Conservation (phyloP, 1,140 invertebrate species). For the Saccostrea echinata region DNA sequence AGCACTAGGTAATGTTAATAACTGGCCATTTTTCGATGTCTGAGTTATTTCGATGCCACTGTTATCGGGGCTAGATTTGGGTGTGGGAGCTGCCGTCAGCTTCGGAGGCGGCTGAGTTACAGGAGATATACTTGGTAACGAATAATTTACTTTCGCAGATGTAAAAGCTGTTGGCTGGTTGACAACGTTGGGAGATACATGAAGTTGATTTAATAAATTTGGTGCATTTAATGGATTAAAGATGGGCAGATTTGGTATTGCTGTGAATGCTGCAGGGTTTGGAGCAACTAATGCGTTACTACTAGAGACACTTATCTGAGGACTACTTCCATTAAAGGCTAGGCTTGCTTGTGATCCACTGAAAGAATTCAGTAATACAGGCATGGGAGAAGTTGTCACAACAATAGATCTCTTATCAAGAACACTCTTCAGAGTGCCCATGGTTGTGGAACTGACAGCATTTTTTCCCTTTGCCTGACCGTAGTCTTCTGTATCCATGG, state of each 20-base stretch:
- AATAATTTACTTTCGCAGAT: not conserved
- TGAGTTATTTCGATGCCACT: slow-evolving; percentile 23
- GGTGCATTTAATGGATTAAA: slow-evolving; percentile 27
- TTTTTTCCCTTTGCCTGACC: not conserved
- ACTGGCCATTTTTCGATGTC: slow-evolving; percentile 62
- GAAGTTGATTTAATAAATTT: not conserved
- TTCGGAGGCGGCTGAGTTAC: slow-evolving; percentile 45
- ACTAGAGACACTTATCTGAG: not conserved
- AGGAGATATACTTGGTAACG: slow-evolving; percentile 3
- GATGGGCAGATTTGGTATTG: slow-evolving; percentile 21
- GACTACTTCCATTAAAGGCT: slow-evolving; percentile 6
- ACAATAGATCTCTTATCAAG: slow-evolving; percentile 15
- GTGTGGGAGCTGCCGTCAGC: slow-evolving; percentile 49
- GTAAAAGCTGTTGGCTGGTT: not conserved
- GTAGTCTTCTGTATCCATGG: slow-evolving; percentile 50
- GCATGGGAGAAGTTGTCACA: not conserved
- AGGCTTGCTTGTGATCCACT: not conserved
- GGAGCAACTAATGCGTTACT: not conserved
- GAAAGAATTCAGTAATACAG: slow-evolving; percentile 27
- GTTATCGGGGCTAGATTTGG: not conserved
- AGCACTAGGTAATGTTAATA: slow-evolving; percentile 71
- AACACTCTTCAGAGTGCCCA: slow-evolving; percentile 12
- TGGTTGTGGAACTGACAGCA: not conserved
- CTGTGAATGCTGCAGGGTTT: not conserved
- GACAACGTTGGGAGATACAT: not conserved